phyloP scores from a whole-genome alignment of 2,113 vertebrate genomes.

The Nannospalax galili region DNA sequence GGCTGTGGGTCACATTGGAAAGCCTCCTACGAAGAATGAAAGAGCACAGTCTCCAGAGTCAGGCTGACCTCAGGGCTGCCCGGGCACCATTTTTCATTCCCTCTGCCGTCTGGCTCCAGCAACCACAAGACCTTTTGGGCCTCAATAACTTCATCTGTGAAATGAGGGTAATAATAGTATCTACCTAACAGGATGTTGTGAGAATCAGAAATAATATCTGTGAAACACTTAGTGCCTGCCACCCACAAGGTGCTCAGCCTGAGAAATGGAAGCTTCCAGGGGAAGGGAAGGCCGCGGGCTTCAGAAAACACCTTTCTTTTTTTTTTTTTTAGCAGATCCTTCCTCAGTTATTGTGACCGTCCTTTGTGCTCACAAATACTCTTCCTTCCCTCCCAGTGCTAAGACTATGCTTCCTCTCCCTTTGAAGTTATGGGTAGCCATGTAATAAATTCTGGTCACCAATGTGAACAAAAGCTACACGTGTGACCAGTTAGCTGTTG shows the following conservation, averaged over 20 bases:
- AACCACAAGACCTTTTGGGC: background rate
- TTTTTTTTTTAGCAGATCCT: background rate
- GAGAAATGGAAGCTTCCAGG: background rate
- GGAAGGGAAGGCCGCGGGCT: background rate
- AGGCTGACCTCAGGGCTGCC: background rate
- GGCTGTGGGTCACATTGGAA: background rate
- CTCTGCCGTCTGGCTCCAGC: slow-evolving; percentile 4
- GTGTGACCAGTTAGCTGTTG: background rate
- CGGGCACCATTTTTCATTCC: background rate
- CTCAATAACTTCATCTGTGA: slow-evolving; percentile 10
- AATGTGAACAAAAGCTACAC: background rate
- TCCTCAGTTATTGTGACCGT: background rate
- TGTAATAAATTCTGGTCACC: background rate
- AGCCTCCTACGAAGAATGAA: background rate
- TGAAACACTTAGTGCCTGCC: background rate
- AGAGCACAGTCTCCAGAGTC: background rate
- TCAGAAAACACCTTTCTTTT: no score
- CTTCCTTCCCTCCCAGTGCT: background rate
- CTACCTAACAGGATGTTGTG: background rate
- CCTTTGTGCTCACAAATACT: background rate
- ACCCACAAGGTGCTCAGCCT: background rate
- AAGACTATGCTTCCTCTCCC: background rate
- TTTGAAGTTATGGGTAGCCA: background rate
- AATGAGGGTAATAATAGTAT: background rate
- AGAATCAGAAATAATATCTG: background rate